These are phyloP conservation scores for Bombus superbus DNA, from an alignment of 1,140 invertebrate genomes.

Conservation along the genomic window DNA sequence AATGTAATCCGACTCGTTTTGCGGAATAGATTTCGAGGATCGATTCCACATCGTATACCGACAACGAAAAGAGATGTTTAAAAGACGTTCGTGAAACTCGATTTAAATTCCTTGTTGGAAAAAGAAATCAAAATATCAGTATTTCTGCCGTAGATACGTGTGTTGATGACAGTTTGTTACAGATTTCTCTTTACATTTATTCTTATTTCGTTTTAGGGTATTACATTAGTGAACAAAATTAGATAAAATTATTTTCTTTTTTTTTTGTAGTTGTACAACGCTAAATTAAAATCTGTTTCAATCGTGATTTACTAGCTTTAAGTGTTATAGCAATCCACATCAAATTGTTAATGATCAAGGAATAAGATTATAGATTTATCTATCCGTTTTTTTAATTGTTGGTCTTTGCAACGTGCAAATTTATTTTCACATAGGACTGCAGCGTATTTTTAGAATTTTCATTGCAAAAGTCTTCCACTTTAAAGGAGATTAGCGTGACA, in stretches of 20 bases:
- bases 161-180: background rate
- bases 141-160: background rate
- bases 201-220: background rate
- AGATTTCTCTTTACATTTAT: background rate
- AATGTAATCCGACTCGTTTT: slow-evolving; percentile 5
- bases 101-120: slow-evolving; percentile 4
- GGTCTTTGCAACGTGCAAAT: background rate
- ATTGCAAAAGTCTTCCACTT: slow-evolving; percentile 28
- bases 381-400: background rate
- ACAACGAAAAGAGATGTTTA: slow-evolving; percentile 53
- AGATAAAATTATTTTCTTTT: background rate
- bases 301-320: background rate
- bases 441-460: background rate
- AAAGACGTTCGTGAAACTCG: background rate
- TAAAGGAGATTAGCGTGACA: background rate
- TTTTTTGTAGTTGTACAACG: background rate
- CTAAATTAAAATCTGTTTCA: background rate
- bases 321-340: background rate
- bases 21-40: slow-evolving; percentile 7
- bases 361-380: background rate
- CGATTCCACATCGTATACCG: background rate
- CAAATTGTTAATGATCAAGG: background rate
- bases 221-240: background rate
- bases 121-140: slow-evolving; percentile 5
- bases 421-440: background rate